phyloP scores from a whole-genome alignment of 2,888 invertebrate species.

The Odontothrips loti region DNA sequence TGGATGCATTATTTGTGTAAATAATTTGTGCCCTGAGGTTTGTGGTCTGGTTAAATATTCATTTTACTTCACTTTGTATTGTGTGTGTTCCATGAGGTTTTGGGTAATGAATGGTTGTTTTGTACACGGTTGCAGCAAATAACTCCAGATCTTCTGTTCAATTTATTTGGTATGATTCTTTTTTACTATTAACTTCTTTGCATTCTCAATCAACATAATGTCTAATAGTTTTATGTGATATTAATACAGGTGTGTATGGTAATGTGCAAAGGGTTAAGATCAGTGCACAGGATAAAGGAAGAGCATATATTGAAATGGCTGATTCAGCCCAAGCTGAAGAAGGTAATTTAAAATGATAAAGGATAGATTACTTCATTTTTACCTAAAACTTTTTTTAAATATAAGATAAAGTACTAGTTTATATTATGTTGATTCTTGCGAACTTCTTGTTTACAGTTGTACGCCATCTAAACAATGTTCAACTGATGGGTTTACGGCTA shows the following conservation, averaged over 20 bases:
- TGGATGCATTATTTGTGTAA: too few relatives aligned
- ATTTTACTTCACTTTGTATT: not conserved
- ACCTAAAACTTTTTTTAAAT: too few relatives aligned
- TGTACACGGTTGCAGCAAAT: not conserved
- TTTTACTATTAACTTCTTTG: too few relatives aligned
- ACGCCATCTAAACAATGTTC: not conserved
- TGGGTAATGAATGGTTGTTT: not conserved
- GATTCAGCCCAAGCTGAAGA: not conserved
- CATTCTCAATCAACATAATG: not conserved
- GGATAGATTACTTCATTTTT: not conserved
- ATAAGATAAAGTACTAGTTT: not conserved
- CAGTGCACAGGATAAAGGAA: not conserved
- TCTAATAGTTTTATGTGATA: not conserved
- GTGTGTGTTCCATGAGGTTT: not conserved
- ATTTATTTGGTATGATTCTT: not conserved
- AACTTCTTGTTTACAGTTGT: not conserved
- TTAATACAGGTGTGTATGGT: too few relatives aligned
- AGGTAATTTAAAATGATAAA: not conserved
- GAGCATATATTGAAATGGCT: not conserved
- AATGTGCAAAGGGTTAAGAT: not conserved
- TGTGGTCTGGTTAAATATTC: not conserved
- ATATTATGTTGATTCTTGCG: not conserved
- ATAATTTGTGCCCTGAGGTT: too few relatives aligned
- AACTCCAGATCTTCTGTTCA: not conserved
- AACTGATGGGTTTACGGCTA: not conserved